Evolutionary conservation across 2,888 invertebrate species (phyloP).

Genomic region (Lasioglossum morio): DNA sequence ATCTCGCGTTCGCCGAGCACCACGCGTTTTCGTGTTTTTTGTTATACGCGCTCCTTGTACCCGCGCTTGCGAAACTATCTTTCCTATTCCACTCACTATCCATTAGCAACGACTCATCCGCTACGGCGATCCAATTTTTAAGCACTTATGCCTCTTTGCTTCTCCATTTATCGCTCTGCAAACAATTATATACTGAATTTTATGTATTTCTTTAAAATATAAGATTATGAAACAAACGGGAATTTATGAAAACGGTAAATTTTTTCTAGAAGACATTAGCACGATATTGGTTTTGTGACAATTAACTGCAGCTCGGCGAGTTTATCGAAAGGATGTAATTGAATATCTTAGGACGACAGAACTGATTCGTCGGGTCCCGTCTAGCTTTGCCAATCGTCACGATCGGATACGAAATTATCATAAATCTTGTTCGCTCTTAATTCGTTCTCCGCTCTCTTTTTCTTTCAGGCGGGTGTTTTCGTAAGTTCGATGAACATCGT

Average conservation of each 20-base stretch:
- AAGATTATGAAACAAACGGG: too few species aligned
- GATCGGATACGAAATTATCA: slow-evolving; percentile 43
- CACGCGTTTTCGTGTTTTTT: slow-evolving; percentile 57
- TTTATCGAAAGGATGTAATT: slow-evolving; percentile 11
- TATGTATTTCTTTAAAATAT: too few species aligned
- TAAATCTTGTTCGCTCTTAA: slow-evolving; percentile 53
- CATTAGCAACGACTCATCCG: slow-evolving; percentile 42
- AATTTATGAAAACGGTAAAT: neutral
- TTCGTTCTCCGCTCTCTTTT: slow-evolving; percentile 12
- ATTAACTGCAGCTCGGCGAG: neutral
- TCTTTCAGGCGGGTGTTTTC: slow-evolving; percentile 31
- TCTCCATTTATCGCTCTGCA: neutral
- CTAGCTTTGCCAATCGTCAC: slow-evolving; percentile 19
- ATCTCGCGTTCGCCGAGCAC: slow-evolving; percentile 49
- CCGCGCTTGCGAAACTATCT: slow-evolving; percentile 36
- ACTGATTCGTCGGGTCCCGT: neutral
- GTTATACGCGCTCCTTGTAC: slow-evolving; percentile 31
- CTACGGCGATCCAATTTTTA: neutral
- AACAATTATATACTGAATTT: neutral
- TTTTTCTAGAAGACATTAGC: neutral
- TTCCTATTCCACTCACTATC: slow-evolving; percentile 24
- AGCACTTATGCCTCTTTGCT: neutral
- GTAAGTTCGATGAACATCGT: slow-evolving; percentile 55
- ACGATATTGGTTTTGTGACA: neutral
- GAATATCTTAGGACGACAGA: slow-evolving; percentile 18